Percentiles rank a stretch among this genome's conserved stretches.
These are phyloP conservation scores for Callimorpha dominula DNA, from an alignment of 2,888 invertebrate species.

Conservation along the genomic window DNA sequence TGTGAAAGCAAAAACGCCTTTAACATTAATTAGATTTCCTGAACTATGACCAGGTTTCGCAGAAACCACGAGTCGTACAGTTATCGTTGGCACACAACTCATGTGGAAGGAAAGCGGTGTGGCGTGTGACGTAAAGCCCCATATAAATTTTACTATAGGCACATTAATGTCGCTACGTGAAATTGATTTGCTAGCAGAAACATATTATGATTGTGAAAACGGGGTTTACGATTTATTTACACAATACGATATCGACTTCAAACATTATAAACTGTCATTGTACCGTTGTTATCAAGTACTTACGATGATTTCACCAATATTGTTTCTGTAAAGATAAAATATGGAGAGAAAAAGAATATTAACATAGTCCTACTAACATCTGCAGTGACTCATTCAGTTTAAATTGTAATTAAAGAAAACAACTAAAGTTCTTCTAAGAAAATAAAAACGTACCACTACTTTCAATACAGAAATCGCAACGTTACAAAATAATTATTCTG, in stretches of 20 bases:
- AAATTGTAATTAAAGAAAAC: conserved; percentile 21
- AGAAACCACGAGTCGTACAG: conserved; percentile 56
- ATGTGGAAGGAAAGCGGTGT: conserved; percentile 75
- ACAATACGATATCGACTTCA: conserved; percentile 79
- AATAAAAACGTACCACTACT: conserved; percentile 19
- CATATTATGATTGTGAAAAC: conserved; percentile 87
- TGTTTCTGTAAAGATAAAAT: conserved; percentile 23
- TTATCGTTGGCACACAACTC: conserved; percentile 73
- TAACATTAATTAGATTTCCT: conserved; percentile 61
- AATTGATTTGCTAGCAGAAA: conserved; percentile 87
- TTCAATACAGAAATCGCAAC: conserved; percentile 21
- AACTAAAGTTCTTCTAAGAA: background rate
- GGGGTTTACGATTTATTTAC: conserved; percentile 87
- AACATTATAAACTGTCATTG: conserved; percentile 80
- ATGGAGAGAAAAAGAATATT: conserved; percentile 22
- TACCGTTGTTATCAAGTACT: conserved; percentile 58
- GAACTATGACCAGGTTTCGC: conserved; percentile 65
- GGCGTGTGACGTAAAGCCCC: conserved; percentile 80
- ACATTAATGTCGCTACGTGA: conserved; percentile 87
- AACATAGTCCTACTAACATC: conserved; percentile 16
- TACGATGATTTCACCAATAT: conserved; percentile 49
- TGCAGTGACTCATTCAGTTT: conserved; percentile 36
- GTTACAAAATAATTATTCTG: conserved; percentile 16
- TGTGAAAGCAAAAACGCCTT: conserved; percentile 37
- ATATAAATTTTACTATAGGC: conserved; percentile 86